Conservation (phyloP, 2,113 vertebrate species). For the Picathartes gymnocephalus region DNA sequence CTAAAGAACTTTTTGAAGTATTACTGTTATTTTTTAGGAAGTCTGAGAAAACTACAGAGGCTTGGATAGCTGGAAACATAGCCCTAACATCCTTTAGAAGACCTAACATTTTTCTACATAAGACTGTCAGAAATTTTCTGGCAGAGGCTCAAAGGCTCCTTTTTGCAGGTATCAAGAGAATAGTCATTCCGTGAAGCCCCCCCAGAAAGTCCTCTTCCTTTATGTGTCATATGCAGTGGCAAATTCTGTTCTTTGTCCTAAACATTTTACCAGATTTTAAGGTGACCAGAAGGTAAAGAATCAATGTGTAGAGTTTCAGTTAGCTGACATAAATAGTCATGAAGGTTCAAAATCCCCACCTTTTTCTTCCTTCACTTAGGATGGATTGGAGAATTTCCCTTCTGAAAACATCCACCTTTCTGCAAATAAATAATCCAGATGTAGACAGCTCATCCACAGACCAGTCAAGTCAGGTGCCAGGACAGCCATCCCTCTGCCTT, state of each 20-base stretch:
- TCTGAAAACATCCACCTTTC: neutral
- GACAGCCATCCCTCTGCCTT: neutral
- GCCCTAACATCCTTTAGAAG: neutral
- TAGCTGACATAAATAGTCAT: neutral
- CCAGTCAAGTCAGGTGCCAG: neutral
- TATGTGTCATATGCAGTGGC: neutral
- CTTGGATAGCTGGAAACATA: neutral
- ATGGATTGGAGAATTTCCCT: neutral
- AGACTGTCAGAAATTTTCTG: constrained; percentile 12
- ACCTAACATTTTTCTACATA: neutral
- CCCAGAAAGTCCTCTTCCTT: neutral
- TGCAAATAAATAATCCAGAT: neutral
- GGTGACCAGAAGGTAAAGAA: neutral
- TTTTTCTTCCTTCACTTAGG: neutral
- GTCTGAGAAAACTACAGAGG: neutral
- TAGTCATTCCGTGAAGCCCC: neutral
- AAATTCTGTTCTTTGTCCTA: neutral
- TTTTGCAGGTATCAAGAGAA: constrained; percentile 14
- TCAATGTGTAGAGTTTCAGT: neutral
- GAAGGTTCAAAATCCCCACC: neutral
- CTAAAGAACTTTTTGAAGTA: constrained; percentile 9
- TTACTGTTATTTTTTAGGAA: neutral
- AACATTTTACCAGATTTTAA: neutral
- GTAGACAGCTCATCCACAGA: neutral
- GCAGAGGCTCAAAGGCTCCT: neutral